phyloP scores from a whole-genome alignment of 2,797 vertebrate genomes.

The Melanotaenia nigrans region DNA sequence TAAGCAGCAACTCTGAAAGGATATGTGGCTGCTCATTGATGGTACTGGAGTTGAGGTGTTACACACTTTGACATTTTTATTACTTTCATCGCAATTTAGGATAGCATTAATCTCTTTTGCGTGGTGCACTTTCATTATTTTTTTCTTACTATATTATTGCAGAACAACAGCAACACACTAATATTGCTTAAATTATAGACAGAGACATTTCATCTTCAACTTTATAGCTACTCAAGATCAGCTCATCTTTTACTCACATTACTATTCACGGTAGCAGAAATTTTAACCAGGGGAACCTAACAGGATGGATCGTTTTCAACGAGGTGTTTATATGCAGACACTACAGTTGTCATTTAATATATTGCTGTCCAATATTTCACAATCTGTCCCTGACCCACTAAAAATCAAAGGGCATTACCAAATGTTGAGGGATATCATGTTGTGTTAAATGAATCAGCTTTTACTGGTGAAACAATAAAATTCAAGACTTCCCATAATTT shows the following conservation, averaged over 20 bases:
- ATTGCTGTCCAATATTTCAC: neutral
- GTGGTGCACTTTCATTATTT: neutral
- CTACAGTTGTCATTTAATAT: constrained; percentile 11
- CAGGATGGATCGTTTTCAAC: constrained; percentile 5
- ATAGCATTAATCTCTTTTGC: too few species aligned
- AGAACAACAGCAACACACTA: neutral
- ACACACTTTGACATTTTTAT: neutral
- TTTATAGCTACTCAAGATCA: neutral
- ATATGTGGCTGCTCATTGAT: neutral
- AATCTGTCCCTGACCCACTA: neutral
- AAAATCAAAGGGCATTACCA: neutral
- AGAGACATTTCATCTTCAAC: neutral
- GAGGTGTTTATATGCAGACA: constrained; percentile 21
- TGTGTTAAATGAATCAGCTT: neutral
- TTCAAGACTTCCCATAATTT: neutral
- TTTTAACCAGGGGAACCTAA: constrained; percentile 5
- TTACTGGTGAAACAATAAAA: constrained; percentile 1
- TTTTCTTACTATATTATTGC: neutral
- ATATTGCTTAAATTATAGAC: neutral
- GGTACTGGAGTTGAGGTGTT: neutral
- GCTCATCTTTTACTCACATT: neutral
- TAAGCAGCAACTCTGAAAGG: neutral
- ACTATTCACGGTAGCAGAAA: neutral
- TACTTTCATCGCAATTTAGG: neutral
- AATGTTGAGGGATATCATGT: neutral